These are phyloP conservation scores for Pangasius krempfi DNA, from an alignment of 2,797 vertebrate genomes.

Conservation along the genomic window DNA sequence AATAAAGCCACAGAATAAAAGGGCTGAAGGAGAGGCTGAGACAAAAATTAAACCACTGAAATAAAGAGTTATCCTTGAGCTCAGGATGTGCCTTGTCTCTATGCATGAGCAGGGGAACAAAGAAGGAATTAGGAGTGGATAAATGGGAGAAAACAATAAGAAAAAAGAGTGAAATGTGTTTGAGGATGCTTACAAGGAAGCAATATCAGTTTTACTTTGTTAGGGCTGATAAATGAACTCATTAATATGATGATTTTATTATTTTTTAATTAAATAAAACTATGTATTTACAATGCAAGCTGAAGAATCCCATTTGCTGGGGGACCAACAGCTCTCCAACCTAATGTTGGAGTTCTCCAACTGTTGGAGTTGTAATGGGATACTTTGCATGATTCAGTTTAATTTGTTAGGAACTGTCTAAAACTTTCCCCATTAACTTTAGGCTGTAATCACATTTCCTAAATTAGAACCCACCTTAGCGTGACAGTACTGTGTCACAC, in stretches of 20 bases:
- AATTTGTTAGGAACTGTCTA: slow-evolving; percentile 44
- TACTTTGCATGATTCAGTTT: neutral
- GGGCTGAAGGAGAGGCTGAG: neutral
- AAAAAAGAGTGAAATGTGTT: neutral
- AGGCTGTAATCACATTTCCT: slow-evolving; percentile 54
- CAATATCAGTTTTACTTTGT: neutral
- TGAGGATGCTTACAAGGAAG: neutral
- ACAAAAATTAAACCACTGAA: slow-evolving; percentile 17
- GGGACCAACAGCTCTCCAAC: neutral
- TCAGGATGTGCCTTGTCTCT: neutral
- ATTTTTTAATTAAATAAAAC: neutral
- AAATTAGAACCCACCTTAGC: slow-evolving; percentile 64
- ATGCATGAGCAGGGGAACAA: neutral
- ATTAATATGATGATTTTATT: neutral
- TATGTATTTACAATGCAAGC: neutral
- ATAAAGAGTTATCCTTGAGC: slow-evolving; percentile 16
- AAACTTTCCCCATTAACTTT: slow-evolving; percentile 36
- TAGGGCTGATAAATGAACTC: neutral
- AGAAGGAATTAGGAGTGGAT: neutral
- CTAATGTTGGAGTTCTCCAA: neutral
- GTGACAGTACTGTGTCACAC: slow-evolving; percentile 61
- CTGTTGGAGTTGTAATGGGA: neutral
- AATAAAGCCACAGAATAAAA: slow-evolving; percentile 27
- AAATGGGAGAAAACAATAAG: slow-evolving; percentile 10
- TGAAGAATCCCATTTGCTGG: neutral